phyloP scores from a whole-genome alignment of 2,113 vertebrate genomes.

The Gorsachius goisagi region DNA sequence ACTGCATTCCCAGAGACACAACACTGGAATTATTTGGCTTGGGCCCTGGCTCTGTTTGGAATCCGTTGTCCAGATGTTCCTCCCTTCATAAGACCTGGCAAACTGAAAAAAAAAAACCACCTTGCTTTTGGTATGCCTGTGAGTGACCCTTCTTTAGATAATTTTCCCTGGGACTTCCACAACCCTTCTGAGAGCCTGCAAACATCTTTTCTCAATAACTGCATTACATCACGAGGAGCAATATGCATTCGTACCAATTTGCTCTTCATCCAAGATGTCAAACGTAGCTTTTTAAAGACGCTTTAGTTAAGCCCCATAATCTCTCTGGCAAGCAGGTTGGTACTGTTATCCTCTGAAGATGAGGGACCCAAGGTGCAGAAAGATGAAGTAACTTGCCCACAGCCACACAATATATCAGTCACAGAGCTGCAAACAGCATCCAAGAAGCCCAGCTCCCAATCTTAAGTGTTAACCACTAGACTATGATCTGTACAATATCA shows the following conservation, averaged over 20 bases:
- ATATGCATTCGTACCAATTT: background rate
- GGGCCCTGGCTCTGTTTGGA: background rate
- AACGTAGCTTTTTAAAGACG: background rate
- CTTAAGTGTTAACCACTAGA: background rate
- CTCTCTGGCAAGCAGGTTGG: background rate
- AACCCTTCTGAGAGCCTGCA: background rate
- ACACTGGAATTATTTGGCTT: background rate
- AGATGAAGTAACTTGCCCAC: background rate
- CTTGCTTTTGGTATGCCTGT: background rate
- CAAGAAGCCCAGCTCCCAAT: background rate
- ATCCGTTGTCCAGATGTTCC: background rate
- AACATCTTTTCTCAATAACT: conserved; percentile 19
- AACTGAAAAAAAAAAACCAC: background rate
- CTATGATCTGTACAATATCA: conserved; percentile 9
- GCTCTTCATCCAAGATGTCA: background rate
- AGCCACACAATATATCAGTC: background rate
- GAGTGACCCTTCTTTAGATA: background rate
- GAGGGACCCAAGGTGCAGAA: background rate
- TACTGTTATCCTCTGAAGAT: background rate
- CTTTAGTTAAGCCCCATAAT: background rate
- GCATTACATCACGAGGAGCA: background rate
- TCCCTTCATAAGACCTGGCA: background rate
- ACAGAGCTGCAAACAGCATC: background rate
- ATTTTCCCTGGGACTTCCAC: background rate
- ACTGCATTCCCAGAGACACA: background rate